These are phyloP conservation scores for Conops quadrifasciatus DNA, from an alignment of 2,888 invertebrate genomes.

Conservation along the genomic window DNA sequence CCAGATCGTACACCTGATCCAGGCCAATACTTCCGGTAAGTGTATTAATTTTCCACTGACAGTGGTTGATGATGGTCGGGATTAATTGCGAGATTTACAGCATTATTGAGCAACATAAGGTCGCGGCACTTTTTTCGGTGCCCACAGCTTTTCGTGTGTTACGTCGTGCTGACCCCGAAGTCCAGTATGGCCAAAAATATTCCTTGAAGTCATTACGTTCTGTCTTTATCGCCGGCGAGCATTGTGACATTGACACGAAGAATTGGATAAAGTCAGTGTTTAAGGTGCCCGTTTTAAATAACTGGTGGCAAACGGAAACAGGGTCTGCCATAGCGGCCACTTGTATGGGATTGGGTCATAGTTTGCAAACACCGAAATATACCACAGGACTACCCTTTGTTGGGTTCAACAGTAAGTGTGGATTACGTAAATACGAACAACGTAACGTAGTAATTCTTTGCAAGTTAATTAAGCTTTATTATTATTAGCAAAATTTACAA, in stretches of 20 bases:
- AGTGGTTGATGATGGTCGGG: too few relatives aligned
- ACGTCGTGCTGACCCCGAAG: constrained; percentile 80
- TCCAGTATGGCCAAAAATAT: constrained; percentile 75
- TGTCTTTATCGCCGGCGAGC: constrained; percentile 90
- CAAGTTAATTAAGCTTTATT: background rate
- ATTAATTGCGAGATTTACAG: constrained; percentile 64
- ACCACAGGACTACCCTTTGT: constrained; percentile 88
- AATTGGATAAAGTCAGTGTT: constrained; percentile 77
- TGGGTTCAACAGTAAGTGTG: constrained; percentile 80
- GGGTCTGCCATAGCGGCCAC: constrained; percentile 90
- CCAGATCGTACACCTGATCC: constrained; percentile 95
- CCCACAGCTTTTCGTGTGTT: constrained; percentile 89
- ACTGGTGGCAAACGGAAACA: constrained; percentile 98
- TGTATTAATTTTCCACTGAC: background rate
- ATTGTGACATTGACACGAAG: constrained; percentile 91
- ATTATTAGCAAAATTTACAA: background rate
- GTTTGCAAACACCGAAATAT: constrained; percentile 75
- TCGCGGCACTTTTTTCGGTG: constrained; percentile 86
- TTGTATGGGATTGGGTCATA: constrained; percentile 80
- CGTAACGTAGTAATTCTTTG: too few relatives aligned
- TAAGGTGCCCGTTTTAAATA: constrained; percentile 82
- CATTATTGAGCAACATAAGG: constrained; percentile 86
- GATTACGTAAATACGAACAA: background rate
- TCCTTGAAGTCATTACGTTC: constrained; percentile 75
- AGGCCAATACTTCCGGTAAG: constrained; percentile 86